Base-by-base conservation (phyloP, 2,888 invertebrate genomes). In the Baronia brevicornis region DNA sequence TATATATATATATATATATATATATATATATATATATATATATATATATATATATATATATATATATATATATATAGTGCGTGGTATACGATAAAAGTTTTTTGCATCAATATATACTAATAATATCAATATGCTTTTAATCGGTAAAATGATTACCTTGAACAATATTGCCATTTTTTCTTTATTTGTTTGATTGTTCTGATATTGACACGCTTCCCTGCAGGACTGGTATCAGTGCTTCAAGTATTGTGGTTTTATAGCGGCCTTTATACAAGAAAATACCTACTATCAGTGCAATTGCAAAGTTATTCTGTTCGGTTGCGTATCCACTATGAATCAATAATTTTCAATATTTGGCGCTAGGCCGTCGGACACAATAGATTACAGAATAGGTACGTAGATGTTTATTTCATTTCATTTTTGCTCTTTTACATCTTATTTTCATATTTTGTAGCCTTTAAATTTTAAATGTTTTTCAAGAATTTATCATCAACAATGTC, bases 271-370 rank as follows among this genome's bases (percentile, higher is more conserved):
- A 61, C 60, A 61, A 52, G 57, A 61, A 58, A 69, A 56, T 74
- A n/a, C n/a, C n/a, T n/a, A n/a, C n/a, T n/a, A 64, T 51, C 55
- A 55, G 60, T 68, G 74, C 74, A 79, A 80, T 75, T 64, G 64
- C 66, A 63, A 66, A 62, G 63, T 67, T 67, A 69, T 61, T 55
- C 51, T 59, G 38, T 41, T 43, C 45, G 49, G 62, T 80, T 82
- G 79, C 78, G 43, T 36, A 68, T 72, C 72, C 66, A 66, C 67
- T 74, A 78, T 79, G 79, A 75, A 77, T 74, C 78, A 78, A 82
- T 77, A 73, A 72, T 79, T 80, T 74, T 75, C 70, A 70, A 70
- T 78, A 64, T 78, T 74, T 49, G 64, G 55, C 52, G 41, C 50
- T 64, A 75, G 71, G 70, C 67, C 68, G 59, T 51, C 57, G 48